Percentiles rank a stretch among this genome's conserved stretches.
These are phyloP conservation scores for Lophius americanus DNA, from an alignment of 2,797 vertebrate genomes.

Conservation along the genomic window DNA sequence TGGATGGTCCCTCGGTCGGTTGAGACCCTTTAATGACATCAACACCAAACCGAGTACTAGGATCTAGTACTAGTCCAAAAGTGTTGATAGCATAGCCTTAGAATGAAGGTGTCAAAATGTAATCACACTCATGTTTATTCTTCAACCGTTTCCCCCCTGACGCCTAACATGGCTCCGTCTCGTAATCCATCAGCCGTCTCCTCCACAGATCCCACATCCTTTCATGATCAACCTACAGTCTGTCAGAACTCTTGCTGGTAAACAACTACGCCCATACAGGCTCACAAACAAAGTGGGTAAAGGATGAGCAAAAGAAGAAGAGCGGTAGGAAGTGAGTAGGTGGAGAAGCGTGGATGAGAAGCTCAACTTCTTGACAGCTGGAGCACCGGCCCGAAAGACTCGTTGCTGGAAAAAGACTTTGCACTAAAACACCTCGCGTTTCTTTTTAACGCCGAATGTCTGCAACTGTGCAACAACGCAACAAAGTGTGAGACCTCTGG, in stretches of 20 bases:
- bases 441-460: conserved; percentile 38
- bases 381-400: conserved; percentile 59
- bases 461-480: conserved; percentile 42
- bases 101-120: background rate
- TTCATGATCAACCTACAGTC: conserved; percentile 37
- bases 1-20: too few species aligned
- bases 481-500: conserved; percentile 56
- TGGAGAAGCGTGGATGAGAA: conserved; percentile 48
- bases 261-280: conserved; percentile 36
- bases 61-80: background rate
- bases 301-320: conserved; percentile 31
- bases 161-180: conserved; percentile 8
- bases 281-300: conserved; percentile 49
- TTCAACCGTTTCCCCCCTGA: conserved; percentile 27
- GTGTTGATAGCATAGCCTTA: background rate
- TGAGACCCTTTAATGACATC: too few species aligned
- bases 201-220: conserved; percentile 54
- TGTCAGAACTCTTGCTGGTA: conserved; percentile 49
- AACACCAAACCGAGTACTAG: background rate
- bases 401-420: conserved; percentile 53
- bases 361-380: conserved; percentile 56
- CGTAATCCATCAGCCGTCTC: conserved; percentile 51
- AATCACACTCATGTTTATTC: conserved; percentile 20
- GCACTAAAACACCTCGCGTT: conserved; percentile 37
- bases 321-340: conserved; percentile 35